These are phyloP conservation scores for Xiphorhynchus elegans DNA, from an alignment of 2,113 vertebrate genomes.

Conservation along the genomic window DNA sequence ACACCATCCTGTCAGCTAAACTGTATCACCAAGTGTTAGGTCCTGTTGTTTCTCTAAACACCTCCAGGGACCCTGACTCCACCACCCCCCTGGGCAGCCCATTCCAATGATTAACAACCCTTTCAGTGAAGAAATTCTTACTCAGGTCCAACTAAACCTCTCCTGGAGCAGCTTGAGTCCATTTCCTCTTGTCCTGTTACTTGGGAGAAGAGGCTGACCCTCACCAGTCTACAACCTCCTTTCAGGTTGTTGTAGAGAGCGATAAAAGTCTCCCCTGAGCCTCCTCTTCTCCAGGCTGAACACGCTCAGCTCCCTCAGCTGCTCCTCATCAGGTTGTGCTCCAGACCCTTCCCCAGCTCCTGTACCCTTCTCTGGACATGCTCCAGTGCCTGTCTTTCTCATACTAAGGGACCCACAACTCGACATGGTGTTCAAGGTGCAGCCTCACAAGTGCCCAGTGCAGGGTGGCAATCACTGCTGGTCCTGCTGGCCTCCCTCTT, in stretches of 20 bases:
- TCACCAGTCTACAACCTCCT: background rate
- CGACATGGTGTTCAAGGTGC: background rate
- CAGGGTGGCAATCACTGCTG: background rate
- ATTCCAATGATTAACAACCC: background rate
- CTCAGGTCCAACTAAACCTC: background rate
- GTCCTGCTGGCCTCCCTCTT: background rate
- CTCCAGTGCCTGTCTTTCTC: background rate
- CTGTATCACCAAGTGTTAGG: no score
- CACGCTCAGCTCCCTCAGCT: background rate
- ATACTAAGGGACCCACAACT: background rate
- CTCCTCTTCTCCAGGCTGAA: background rate
- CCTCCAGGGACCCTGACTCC: background rate
- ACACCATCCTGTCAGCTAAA: background rate
- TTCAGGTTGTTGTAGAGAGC: background rate
- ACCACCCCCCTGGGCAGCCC: background rate
- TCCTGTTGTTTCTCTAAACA: background rate
- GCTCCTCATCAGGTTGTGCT: background rate
- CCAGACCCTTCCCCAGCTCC: background rate
- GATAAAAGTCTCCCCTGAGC: background rate
- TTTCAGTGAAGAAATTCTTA: background rate
- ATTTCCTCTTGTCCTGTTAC: background rate
- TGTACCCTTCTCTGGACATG: fast-evolving
- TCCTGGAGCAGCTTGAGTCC: background rate
- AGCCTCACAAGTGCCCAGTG: fast-evolving
- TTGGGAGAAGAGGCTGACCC: background rate